Percentiles rank a stretch among this genome's conserved stretches.
Evolutionary conservation across 2,797 vertebrate species (phyloP).

Genomic region (Gallirallus australis): DNA sequence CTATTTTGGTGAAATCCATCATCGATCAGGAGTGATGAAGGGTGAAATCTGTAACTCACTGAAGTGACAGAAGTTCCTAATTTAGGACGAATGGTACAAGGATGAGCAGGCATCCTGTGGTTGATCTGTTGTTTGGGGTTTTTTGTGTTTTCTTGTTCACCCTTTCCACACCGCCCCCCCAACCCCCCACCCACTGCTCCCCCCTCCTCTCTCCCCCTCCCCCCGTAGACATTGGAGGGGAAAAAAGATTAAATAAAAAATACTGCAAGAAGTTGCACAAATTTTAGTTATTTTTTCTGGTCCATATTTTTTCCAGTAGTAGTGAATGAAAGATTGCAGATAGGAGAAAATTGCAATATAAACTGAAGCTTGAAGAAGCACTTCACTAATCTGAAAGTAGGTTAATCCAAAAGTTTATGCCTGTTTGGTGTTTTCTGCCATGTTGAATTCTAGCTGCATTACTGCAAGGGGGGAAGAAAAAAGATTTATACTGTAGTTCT

Average conservation of each 20-base stretch:
- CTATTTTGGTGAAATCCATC: background rate
- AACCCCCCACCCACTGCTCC: too few relatives aligned
- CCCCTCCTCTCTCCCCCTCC: too few relatives aligned
- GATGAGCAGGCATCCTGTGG: background rate
- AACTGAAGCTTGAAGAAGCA: background rate
- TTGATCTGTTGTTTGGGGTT: too few relatives aligned
- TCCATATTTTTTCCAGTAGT: background rate
- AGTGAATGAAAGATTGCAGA: background rate
- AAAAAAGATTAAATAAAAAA: too few relatives aligned
- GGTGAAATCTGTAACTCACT: background rate
- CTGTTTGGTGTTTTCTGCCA: background rate
- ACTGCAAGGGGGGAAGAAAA: background rate
- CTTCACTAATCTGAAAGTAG: background rate
- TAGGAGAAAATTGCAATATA: background rate
- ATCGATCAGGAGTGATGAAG: background rate
- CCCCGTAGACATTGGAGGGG: too few relatives aligned
- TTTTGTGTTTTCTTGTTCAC: too few relatives aligned
- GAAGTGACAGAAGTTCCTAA: background rate
- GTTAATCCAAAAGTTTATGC: background rate
- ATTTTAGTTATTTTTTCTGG: background rate
- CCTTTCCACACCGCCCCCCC: too few relatives aligned
- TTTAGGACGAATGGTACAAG: background rate
- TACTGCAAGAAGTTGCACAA: background rate
- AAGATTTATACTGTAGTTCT: background rate
- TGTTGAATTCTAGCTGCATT: background rate